Evolutionary conservation across 2,888 invertebrate species (phyloP), one percentile per base, ranked within the genome.

Genomic region (Synergus laeviventris): DNA sequence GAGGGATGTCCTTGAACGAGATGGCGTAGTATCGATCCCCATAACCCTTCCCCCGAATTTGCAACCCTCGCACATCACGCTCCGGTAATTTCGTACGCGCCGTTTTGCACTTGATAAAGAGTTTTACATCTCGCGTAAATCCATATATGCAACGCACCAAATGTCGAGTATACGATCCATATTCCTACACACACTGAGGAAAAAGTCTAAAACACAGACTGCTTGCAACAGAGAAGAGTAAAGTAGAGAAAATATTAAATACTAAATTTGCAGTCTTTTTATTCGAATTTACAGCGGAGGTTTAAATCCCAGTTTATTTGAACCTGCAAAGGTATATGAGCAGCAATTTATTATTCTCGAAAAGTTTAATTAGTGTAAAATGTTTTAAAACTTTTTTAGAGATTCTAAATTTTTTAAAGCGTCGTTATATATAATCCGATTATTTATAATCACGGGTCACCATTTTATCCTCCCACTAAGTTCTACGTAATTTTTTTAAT

Each of bases 21-120:
- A 76, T 64, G 80, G 77, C 74, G 74, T 74, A 36, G 62, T 79
- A 80, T 79, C 77, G 80, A 81, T 81, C 81, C 66, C 31, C 36
- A 75, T 59, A 62, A 56, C 77, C 21, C 73, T 62, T 76, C 78
- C 80, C 81, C 79, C 79, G 75, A 78, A 74, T 66, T 75, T 73
- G 59, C 76, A 56, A 54, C 74, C 74, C 75, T 62, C 56, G 49
- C 74, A 76, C 75, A 80, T 80, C 78, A 78, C 75, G 75, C 80
- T 74, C 70, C 64, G 75, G 73, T 75, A 78, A 76, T 79, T 76
- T 78, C 56, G 73, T 74, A 64, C 73, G 45, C 80, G 64, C 76
- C 77, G 76, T 79, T 81, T 81, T 81, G 76, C 79, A 79, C 79
- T 76, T 76, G 76, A 81, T 81, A 79, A 81, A 81, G 76, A 73